These are phyloP conservation scores for Protobothrops mucrosquamatus DNA, from an alignment of 2,113 vertebrate species.

Conservation along the genomic window DNA sequence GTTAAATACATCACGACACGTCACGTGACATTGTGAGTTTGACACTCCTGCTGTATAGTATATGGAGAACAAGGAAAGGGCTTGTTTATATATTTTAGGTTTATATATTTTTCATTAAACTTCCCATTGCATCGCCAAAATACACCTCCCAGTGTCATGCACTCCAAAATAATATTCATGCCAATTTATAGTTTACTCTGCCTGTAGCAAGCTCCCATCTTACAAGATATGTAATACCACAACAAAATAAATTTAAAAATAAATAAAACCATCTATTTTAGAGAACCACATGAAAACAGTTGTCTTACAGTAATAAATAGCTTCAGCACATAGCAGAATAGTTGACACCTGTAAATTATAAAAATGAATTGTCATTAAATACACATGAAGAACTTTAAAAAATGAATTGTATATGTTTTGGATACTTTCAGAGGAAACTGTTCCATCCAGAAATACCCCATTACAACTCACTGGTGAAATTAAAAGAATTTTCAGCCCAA, in stretches of 20 bases:
- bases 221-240: not conserved
- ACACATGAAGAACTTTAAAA: not conserved
- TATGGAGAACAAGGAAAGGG: too few species aligned
- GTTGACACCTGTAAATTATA: not conserved
- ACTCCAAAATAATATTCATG: not conserved
- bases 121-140: not conserved
- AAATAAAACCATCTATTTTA: not conserved
- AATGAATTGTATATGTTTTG: not conserved
- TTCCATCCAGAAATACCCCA: not conserved
- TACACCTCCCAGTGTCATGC: not conserved
- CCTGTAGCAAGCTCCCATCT: not conserved
- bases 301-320: not conserved
- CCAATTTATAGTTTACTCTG: not conserved
- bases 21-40: too few species aligned
- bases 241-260: not conserved
- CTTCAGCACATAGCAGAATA: not conserved
- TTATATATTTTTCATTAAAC: not conserved
- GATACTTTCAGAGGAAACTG: not conserved
- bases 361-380: not conserved
- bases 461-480: not conserved
- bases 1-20: too few species aligned
- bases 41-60: too few species aligned
- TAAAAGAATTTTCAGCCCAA: not conserved
- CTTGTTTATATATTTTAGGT: not conserved
- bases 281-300: not conserved